Base-by-base conservation (phyloP, 2,113 vertebrate genomes). In the Boleophthalmus pectinirostris region DNA sequence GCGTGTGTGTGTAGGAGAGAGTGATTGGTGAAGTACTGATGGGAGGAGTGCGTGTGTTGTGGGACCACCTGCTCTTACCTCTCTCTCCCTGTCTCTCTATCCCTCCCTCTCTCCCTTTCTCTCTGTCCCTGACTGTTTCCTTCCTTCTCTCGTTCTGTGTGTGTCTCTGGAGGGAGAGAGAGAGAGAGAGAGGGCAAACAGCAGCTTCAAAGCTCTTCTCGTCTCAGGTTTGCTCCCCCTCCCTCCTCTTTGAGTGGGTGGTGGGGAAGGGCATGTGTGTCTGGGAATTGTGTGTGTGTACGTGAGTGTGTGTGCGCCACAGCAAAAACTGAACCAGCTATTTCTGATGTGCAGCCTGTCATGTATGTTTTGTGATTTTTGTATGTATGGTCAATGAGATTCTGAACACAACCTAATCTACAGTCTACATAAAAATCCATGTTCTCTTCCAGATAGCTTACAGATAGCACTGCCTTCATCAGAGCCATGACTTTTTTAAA, bases 21-120 rank as follows among this genome's bases (percentile, higher is more conserved):
- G 68, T 68, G 78, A 83, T 74, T 72, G 78, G 67, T 83, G 79
- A 79, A 81, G 74, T 60, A 69, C 60, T 79, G 84, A 79, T 78
- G 77, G 79, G 76, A 83, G 66, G 81, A 77, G 79, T 72, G 83
- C 77, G 79, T 77, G 83, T 76, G 79, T 77, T 66, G 74, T 85
- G 72, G 78, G 84, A 86, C 88, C 91, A 90, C 88, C 89, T 89
- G 90, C 87, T 83, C 57, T 72, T 70, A 15, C 11, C 74, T 79
- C 75, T 69, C 66, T 29, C 49, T 15, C 24, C 49, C 45, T 29
- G 11, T 63, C 46, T 21, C 9, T 61, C 45, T 14, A 0, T 14
- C 45, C 12, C 45, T 46, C 45, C 3, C 45, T 14, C 45, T 46
- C 45, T 13, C 45, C 14, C 1, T 29, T 35, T 29, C 11, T 21